Base-by-base conservation (phyloP, 2,888 invertebrate species). In the Bembecia ichneumoniformis region DNA sequence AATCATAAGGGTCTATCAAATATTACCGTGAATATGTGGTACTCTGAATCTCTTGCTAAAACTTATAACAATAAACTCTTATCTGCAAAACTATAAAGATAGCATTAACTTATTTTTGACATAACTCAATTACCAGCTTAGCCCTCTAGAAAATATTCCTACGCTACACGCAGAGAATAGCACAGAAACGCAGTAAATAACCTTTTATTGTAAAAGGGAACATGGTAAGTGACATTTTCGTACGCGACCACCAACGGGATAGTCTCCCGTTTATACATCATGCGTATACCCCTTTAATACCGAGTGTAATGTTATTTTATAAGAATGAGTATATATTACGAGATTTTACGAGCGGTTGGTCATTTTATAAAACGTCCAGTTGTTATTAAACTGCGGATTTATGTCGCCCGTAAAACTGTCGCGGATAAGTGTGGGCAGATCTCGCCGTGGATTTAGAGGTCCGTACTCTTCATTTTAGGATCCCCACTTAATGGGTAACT, bases 361-460 rank as follows among this genome's bases (percentile, higher is more conserved):
- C 46, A 46, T 46, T 46, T 46, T 46, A 34, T 35, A 51, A 49
- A 46, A 43, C 43, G 49, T 16, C 55, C 53, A 51, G 55, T 58
- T 57, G 60, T 60, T 66, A 68, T 68, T 67, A 71, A 68, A 64
- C 57, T 51, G 47, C 20, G 57, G 63, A 69, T 74, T 74, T 71
- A 72, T 66, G 63, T 51, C 49, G 58, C 56, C n/a, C 57, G 62
- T 71, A 62, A 74, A 74, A 57, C 48, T 57, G 58, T 55, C 63
- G 28, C 28, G 28, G 20, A 28, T 28, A 28, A 28, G 28, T 28
- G 28, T 28, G 28, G 28, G 28, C 28, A 28, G 28, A 28, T 28
- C 28, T 28, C 9, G 28, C 28, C 28, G 28, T 2, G 28, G 28
- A 28, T n/a, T n/a, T 28, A 28, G 3, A 28, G 2, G 28, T 28